phyloP scores from a whole-genome alignment of 2,113 vertebrate genomes.

The Dolichallabes microphthalmus region DNA sequence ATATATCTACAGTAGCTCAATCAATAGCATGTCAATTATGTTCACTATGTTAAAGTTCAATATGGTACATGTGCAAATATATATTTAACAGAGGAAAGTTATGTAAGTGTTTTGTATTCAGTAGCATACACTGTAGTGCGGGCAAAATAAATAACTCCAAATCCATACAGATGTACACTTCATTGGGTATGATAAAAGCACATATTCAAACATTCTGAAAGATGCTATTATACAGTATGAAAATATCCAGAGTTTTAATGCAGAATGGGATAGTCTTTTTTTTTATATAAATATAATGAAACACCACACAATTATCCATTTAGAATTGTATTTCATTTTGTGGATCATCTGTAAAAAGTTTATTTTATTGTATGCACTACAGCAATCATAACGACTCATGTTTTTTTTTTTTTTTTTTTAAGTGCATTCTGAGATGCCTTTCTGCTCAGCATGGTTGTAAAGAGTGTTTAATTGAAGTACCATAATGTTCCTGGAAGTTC shows the following conservation, averaged over 20 bases:
- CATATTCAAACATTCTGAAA: not conserved
- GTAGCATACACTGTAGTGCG: not conserved
- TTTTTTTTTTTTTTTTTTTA: not conserved
- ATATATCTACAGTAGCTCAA: not conserved
- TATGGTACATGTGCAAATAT: conserved; percentile 20
- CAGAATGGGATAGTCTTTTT: not conserved
- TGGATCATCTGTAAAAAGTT: not conserved
- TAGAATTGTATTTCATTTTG: not conserved
- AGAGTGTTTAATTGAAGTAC: not conserved
- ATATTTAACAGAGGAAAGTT: not conserved
- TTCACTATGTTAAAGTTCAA: not conserved
- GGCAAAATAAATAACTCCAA: not conserved
- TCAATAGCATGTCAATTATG: not conserved
- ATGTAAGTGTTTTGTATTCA: not conserved
- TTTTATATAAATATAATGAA: not conserved
- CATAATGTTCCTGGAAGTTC: not conserved
- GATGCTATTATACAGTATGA: not conserved
- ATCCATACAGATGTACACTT: not conserved
- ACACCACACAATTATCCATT: not conserved
- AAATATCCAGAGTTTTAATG: not conserved
- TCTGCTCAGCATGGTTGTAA: not conserved
- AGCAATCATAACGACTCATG: not conserved
- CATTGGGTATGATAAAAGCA: not conserved
- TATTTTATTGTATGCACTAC: not conserved
- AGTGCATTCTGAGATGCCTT: not conserved